phyloP scores from a whole-genome alignment of 1,140 invertebrate genomes.

The Pissodes strobi region DNA sequence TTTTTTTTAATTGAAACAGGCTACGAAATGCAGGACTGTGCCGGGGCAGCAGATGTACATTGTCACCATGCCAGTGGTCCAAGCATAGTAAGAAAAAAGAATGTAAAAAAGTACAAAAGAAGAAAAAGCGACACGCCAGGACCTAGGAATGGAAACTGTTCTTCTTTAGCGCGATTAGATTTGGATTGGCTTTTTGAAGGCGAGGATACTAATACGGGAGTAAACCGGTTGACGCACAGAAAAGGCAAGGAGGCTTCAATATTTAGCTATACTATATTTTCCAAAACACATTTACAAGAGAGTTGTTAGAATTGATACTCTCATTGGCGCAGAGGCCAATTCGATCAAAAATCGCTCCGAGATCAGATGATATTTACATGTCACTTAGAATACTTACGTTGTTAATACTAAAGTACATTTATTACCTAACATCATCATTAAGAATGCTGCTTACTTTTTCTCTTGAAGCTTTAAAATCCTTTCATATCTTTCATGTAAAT shows the following conservation, averaged over 20 bases:
- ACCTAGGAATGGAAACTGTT: constrained; percentile 44
- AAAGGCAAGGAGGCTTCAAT: too few species aligned
- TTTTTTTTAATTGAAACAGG: too few species aligned
- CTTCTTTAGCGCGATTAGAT: constrained; percentile 50
- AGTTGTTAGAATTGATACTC: not conserved
- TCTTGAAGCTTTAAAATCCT: too few species aligned
- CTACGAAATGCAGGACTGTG: not conserved
- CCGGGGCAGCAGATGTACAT: not conserved
- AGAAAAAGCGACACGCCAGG: constrained; percentile 28
- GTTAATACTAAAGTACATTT: too few species aligned
- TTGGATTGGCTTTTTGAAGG: constrained; percentile 54
- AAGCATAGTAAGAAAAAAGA: constrained; percentile 40
- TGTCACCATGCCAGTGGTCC: not conserved
- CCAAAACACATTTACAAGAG: not conserved
- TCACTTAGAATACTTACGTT: too few species aligned
- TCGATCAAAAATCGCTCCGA: too few species aligned
- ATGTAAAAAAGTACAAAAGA: constrained; percentile 39
- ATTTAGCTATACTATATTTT: too few species aligned
- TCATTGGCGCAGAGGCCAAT: too few species aligned
- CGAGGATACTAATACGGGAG: constrained; percentile 34
- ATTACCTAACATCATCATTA: too few species aligned
- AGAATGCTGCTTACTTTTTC: too few species aligned
- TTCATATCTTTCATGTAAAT: too few species aligned
- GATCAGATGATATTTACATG: too few species aligned
- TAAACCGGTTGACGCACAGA: constrained; percentile 40